These are phyloP conservation scores for Papilio demoleus DNA, from an alignment of 2,888 invertebrate genomes.

Conservation along the genomic window DNA sequence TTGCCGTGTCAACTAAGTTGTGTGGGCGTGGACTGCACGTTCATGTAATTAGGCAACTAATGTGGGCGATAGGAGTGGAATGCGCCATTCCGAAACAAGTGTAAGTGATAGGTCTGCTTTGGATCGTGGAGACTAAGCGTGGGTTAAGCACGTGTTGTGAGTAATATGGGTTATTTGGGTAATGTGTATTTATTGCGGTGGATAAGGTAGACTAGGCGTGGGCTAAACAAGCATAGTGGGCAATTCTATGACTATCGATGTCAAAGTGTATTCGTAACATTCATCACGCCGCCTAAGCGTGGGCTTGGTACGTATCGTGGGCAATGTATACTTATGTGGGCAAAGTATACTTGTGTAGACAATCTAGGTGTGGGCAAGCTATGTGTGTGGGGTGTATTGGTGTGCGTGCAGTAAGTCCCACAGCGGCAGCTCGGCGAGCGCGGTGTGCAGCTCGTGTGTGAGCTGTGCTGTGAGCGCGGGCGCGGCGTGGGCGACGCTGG, in stretches of 20 bases:
- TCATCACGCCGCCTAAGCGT: not conserved
- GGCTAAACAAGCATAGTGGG: not conserved
- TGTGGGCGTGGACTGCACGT: no score
- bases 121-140: not conserved
- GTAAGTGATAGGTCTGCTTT: no score
- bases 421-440: constrained; percentile 67
- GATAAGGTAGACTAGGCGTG: not conserved
- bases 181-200: not conserved
- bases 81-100: no score
- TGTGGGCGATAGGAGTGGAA: no score
- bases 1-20: no score
- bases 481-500: constrained; percentile 57
- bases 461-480: constrained; percentile 65
- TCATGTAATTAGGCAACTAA: no score
- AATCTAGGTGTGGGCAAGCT: not conserved
- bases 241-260: no score
- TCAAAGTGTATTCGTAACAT: no score
- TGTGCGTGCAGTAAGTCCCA: constrained; percentile 67
- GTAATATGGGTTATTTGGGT: no score
- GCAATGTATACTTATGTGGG: not conserved
- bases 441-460: constrained; percentile 64
- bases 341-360: not conserved
- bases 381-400: constrained; percentile 41
- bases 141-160: not conserved
- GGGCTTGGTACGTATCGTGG: not conserved